Conservation (phyloP, 1,140 invertebrate genomes). For the Apis florea region DNA sequence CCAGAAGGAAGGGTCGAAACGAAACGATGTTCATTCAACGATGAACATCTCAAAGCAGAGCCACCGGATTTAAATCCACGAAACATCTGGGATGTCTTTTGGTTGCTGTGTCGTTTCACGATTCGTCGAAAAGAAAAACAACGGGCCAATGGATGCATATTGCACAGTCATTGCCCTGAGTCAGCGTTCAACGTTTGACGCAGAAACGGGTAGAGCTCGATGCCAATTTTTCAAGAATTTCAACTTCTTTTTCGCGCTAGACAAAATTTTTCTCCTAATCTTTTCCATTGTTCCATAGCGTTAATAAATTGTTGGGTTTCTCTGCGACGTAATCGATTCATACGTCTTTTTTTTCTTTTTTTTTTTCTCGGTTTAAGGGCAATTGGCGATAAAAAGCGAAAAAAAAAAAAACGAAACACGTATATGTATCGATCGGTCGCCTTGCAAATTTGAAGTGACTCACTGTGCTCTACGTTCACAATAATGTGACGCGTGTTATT, state of each 20-base stretch:
- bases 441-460: conserved; percentile 25
- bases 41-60: conserved; percentile 60
- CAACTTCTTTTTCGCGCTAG: background rate
- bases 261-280: background rate
- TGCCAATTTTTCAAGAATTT: background rate
- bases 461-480: conserved; percentile 9
- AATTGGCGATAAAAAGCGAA: background rate
- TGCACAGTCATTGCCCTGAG: conserved; percentile 18
- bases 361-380: no score
- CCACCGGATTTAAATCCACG: conserved; percentile 58
- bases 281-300: background rate
- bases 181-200: conserved; percentile 34
- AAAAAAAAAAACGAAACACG: background rate
- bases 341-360: no score
- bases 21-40: conserved; percentile 46
- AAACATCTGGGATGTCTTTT: conserved; percentile 62
- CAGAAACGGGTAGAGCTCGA: conserved; percentile 23
- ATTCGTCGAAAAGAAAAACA: background rate
- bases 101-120: background rate
- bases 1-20: background rate
- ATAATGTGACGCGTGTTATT: conserved; percentile 46
- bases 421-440: conserved; percentile 14
- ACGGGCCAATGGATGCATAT: background rate
- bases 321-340: no score
- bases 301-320: background rate